Evolutionary conservation across 2,888 invertebrate species (phyloP).

Genomic region (Phyllotreta striolata): DNA sequence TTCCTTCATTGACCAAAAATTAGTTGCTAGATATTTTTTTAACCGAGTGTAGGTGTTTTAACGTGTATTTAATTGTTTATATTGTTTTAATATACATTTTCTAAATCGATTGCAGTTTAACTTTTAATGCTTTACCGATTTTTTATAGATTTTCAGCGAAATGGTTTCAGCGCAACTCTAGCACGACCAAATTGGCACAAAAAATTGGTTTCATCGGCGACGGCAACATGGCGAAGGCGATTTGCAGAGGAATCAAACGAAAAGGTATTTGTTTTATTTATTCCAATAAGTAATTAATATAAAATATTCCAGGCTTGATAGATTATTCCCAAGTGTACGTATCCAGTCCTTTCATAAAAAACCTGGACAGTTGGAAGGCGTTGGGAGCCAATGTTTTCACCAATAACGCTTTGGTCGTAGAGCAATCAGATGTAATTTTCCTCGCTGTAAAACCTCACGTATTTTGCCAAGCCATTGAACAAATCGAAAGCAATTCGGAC

Average conservation of each 20-base stretch:
- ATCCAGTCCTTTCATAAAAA: slow-evolving; percentile 74
- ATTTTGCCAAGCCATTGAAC: slow-evolving; percentile 66
- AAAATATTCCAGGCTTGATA: slow-evolving; percentile 65
- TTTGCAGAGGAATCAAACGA: slow-evolving; percentile 75
- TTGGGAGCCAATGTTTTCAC: slow-evolving; percentile 69
- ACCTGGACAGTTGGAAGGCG: slow-evolving; percentile 71
- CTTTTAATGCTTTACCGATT: not conserved
- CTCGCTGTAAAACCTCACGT: slow-evolving; percentile 89
- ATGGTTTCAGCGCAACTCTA: no score
- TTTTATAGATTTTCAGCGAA: slow-evolving; percentile 20
- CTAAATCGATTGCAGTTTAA: slow-evolving; percentile 16
- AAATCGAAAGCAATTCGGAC: slow-evolving; percentile 53
- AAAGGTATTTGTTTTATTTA: slow-evolving; percentile 64
- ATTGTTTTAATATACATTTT: slow-evolving; percentile 44
- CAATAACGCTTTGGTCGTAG: slow-evolving; percentile 72
- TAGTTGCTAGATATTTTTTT: slow-evolving; percentile 35
- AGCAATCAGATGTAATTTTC: slow-evolving; percentile 76
- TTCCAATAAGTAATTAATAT: slow-evolving; percentile 1
- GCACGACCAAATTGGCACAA: slow-evolving; percentile 47
- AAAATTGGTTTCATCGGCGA: slow-evolving; percentile 86
- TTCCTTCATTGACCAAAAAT: slow-evolving; percentile 41
- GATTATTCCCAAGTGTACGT: slow-evolving; percentile 73
- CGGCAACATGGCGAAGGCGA: slow-evolving; percentile 90
- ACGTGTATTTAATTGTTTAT: slow-evolving; percentile 42
- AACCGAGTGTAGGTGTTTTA: slow-evolving; percentile 33